Percentiles rank a stretch among this genome's conserved stretches.
Evolutionary conservation across 2,888 invertebrate species (phyloP).

Genomic region (Atrina japonica): DNA sequence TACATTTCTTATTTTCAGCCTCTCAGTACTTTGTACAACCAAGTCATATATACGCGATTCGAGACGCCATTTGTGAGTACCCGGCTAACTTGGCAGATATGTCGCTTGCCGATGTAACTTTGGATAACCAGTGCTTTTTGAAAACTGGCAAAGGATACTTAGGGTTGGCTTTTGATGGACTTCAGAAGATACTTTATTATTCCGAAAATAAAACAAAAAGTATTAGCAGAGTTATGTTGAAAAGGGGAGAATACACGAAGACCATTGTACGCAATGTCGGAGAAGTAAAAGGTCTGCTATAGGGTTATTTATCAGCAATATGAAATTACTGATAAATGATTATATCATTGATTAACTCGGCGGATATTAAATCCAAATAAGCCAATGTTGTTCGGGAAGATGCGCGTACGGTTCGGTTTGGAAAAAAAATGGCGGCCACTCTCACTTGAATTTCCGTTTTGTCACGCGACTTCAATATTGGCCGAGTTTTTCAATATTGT

Average conservation of each 20-base stretch:
- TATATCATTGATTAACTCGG: too few relatives aligned
- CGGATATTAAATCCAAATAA: too few relatives aligned
- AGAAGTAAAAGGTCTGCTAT: constrained; percentile 73
- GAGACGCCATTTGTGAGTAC: constrained; percentile 78
- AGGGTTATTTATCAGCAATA: too few relatives aligned
- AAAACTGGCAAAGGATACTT: constrained; percentile 81
- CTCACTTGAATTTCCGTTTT: too few relatives aligned
- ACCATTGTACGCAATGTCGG: constrained; percentile 73
- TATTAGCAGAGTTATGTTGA: constrained; percentile 69
- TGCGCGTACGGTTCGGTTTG: too few relatives aligned
- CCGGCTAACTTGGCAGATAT: constrained; percentile 76
- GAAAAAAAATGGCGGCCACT: too few relatives aligned
- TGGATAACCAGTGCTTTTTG: constrained; percentile 83
- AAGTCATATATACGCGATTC: constrained; percentile 71
- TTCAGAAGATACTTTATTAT: constrained; percentile 69
- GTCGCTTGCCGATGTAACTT: constrained; percentile 68
- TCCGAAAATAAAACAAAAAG: constrained; percentile 73
- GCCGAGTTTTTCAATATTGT: too few relatives aligned
- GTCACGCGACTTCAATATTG: too few relatives aligned
- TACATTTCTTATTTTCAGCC: constrained; percentile 76
- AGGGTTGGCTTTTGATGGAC: constrained; percentile 69
- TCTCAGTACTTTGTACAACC: constrained; percentile 81
- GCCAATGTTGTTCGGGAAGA: too few relatives aligned
- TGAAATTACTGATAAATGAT: too few relatives aligned
- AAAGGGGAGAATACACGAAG: constrained; percentile 62